phyloP scores from a whole-genome alignment of 2,113 vertebrate species.

The Phylloscopus trochiloides region DNA sequence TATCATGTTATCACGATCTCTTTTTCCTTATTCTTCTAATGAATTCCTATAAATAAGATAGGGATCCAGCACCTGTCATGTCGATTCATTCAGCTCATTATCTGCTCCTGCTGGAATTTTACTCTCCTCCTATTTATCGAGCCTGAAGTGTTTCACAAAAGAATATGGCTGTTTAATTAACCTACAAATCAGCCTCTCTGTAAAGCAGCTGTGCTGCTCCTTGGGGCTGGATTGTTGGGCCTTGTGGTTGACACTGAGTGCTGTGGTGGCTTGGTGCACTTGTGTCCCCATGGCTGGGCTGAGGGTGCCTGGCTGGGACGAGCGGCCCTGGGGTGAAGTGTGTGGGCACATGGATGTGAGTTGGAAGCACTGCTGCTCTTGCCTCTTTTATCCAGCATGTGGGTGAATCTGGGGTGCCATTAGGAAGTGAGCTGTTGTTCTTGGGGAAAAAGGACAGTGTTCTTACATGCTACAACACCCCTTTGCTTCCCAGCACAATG shows the following conservation, averaged over 20 bases:
- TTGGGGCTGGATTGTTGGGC: not conserved
- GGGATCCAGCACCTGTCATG: not conserved
- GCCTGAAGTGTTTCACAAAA: slow-evolving; percentile 23
- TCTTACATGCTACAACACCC: accelerated
- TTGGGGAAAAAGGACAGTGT: not conserved
- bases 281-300: not conserved
- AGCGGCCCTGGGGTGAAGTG: not conserved
- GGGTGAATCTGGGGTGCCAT: not conserved
- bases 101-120: slow-evolving; percentile 49
- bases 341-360: accelerated
- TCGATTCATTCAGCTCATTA: slow-evolving; percentile 37
- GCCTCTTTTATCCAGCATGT: not conserved
- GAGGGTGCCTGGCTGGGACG: not conserved
- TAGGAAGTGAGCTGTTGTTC: not conserved
- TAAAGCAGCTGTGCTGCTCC: not conserved
- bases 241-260: not conserved
- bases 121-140: not conserved
- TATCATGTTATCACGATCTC: not conserved
- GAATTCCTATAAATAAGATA: slow-evolving; percentile 60
- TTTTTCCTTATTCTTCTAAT: slow-evolving; percentile 45
- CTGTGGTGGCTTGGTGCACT: not conserved
- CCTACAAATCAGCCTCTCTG: slow-evolving; percentile 31
- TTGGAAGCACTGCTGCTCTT: not conserved
- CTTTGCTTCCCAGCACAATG: accelerated
- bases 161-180: slow-evolving; percentile 62